phyloP scores from a whole-genome alignment of 2,797 vertebrate genomes.

The Enteromius paludinosus region DNA sequence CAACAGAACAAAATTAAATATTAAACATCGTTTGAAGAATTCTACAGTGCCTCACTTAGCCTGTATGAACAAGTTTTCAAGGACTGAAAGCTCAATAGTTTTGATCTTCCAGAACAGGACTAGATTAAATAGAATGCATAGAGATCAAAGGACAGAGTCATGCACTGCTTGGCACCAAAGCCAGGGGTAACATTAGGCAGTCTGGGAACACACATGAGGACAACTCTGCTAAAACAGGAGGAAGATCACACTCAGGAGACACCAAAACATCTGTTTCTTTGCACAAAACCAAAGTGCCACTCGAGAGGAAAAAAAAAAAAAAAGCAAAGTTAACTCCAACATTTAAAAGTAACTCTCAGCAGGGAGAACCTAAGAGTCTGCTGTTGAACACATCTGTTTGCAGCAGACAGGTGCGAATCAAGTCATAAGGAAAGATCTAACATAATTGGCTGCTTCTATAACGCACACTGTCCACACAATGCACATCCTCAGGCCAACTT shows the following conservation, averaged over 20 bases:
- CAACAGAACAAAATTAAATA: conserved; percentile 55
- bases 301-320: not conserved
- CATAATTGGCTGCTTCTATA: not conserved
- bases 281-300: not conserved
- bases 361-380: not conserved
- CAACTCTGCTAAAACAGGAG: not conserved
- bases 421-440: not conserved
- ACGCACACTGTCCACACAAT: not conserved
- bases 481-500: not conserved
- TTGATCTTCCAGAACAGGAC: conserved; percentile 39
- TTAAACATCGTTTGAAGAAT: conserved; percentile 33
- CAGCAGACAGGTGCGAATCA: not conserved
- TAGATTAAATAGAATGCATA: conserved; percentile 38
- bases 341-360: not conserved
- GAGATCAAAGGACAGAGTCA: conserved; percentile 26
- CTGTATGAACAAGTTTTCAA: conserved; percentile 32
- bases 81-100: conserved; percentile 28
- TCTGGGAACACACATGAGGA: not conserved
- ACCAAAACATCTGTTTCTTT: conserved; percentile 2
- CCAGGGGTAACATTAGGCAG: not conserved
- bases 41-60: not conserved
- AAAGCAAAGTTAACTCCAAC: not conserved
- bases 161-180: conserved; percentile 7
- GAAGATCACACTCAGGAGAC: not conserved
- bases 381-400: not conserved